These are phyloP conservation scores for Eristalis tenax DNA, from an alignment of 2,888 invertebrate genomes.

Conservation along the genomic window DNA sequence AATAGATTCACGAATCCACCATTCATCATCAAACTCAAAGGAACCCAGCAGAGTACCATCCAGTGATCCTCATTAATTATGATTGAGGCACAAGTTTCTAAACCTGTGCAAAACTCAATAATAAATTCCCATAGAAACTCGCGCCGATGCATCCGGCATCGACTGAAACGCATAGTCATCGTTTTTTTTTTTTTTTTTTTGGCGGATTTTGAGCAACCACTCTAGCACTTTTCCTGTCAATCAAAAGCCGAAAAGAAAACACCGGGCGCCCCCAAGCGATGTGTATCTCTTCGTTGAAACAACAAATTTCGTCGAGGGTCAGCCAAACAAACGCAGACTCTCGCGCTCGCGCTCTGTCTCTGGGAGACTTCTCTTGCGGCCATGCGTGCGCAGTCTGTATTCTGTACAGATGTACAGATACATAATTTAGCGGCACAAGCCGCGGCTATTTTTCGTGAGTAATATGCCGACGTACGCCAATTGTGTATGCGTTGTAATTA, in stretches of 20 bases:
- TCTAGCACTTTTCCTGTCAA: slow-evolving; percentile 64
- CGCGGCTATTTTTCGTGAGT: slow-evolving; percentile 47
- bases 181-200: not conserved
- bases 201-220: slow-evolving; percentile 1
- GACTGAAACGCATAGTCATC: not conserved
- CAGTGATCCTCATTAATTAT: not conserved
- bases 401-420: slow-evolving; percentile 2
- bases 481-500: slow-evolving; percentile 64
- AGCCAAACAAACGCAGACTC: slow-evolving; percentile 43
- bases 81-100: not conserved
- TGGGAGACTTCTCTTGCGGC: slow-evolving; percentile 14
- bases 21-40: not conserved
- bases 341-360: not conserved
- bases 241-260: slow-evolving; percentile 53
- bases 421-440: slow-evolving; percentile 7
- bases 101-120: not conserved
- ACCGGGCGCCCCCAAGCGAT: slow-evolving; percentile 55
- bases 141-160: slow-evolving; percentile 36
- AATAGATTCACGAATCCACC: not conserved
- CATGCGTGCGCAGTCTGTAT: slow-evolving; percentile 60
- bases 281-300: slow-evolving; percentile 48
- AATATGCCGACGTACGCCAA: slow-evolving; percentile 52
- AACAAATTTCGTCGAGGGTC: slow-evolving; percentile 55
- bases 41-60: not conserved
- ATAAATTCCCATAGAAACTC: slow-evolving; percentile 31